These are phyloP conservation scores for Toxotes jaculatrix DNA, from an alignment of 2,113 vertebrate genomes.

Conservation along the genomic window DNA sequence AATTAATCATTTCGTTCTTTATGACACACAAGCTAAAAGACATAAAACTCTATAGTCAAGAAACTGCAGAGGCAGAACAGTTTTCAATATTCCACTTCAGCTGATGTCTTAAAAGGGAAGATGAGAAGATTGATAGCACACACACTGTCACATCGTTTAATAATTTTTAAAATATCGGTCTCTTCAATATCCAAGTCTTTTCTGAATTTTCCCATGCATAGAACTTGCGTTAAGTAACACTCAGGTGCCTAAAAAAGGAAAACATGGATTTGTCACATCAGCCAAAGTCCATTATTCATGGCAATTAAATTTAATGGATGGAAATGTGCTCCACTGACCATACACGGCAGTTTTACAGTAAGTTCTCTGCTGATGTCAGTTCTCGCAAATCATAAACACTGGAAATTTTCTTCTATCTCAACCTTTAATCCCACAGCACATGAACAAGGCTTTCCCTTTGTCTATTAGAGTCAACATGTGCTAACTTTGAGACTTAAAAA, in stretches of 20 bases:
- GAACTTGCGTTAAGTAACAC: background rate
- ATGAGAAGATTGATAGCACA: background rate
- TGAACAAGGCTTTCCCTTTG: background rate
- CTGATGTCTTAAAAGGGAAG: background rate
- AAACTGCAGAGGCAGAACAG: background rate
- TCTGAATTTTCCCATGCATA: background rate
- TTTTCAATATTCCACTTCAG: background rate
- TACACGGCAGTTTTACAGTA: background rate
- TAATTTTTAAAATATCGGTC: background rate
- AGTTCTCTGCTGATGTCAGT: background rate
- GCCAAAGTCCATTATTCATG: background rate
- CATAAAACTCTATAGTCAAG: background rate
- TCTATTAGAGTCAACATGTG: background rate
- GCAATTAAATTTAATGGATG: background rate
- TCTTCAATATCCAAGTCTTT: background rate
- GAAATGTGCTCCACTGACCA: background rate
- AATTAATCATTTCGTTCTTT: background rate
- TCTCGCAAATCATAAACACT: background rate
- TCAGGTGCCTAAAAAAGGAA: background rate
- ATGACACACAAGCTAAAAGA: slow-evolving; percentile 2
- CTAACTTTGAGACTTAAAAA: background rate
- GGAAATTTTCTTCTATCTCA: background rate
- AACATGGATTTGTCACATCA: background rate
- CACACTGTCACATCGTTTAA: background rate
- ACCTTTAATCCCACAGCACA: background rate